These are phyloP conservation scores for Bombycilla garrulus DNA, from an alignment of 2,113 vertebrate species.

Conservation along the genomic window DNA sequence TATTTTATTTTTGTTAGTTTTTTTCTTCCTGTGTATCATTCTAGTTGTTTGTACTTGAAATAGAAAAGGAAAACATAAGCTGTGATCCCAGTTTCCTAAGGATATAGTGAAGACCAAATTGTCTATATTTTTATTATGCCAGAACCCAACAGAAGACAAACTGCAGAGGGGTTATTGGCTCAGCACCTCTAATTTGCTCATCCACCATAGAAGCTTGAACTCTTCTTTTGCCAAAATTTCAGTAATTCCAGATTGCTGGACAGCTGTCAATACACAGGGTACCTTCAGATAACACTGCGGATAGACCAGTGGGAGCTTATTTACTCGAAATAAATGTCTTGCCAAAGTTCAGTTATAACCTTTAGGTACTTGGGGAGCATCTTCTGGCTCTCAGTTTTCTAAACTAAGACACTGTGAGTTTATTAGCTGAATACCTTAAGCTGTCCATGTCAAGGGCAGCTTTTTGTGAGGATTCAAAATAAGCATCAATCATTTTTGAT, in stretches of 20 bases:
- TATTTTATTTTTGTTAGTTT: too few species aligned
- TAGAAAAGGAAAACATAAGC: not conserved
- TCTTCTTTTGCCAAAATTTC: constrained; percentile 1
- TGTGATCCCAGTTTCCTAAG: not conserved
- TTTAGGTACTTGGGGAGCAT: not conserved
- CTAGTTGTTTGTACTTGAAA: not conserved
- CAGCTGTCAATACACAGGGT: not conserved
- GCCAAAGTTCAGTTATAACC: not conserved
- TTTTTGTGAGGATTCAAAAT: not conserved
- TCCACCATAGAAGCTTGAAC: not conserved
- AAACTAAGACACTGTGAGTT: not conserved
- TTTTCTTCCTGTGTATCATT: not conserved
- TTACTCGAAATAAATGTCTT: not conserved
- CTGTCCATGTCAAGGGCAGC: not conserved
- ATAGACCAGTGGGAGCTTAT: not conserved
- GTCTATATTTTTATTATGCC: not conserved
- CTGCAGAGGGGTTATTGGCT: not conserved
- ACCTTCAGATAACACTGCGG: not conserved
- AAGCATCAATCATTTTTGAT: not conserved
- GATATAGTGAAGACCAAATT: not conserved
- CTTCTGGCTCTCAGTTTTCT: not conserved
- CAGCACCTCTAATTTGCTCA: not conserved
- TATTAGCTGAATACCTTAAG: not conserved
- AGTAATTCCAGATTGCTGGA: not conserved
- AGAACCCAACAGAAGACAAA: not conserved